Conservation (phyloP, 2,113 vertebrate species). For the Mesembrinibis cayennensis region DNA sequence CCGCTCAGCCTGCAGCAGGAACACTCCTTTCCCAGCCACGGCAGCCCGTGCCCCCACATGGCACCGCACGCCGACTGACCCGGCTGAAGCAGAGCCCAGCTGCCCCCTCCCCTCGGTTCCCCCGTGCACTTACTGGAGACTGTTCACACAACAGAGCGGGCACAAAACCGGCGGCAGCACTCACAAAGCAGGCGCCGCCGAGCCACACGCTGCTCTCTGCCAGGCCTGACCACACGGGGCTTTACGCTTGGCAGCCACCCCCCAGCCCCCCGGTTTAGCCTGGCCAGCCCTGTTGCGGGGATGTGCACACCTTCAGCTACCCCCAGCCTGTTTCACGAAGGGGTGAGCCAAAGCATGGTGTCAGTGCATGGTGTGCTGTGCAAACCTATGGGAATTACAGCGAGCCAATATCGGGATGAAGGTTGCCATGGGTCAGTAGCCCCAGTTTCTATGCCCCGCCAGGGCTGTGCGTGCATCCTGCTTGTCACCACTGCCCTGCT, state of each 20-base stretch:
- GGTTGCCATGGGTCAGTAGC: background rate
- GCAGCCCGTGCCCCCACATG: background rate
- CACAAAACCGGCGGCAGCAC: background rate
- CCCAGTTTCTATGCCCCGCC: fast-evolving
- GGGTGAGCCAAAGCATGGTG: background rate
- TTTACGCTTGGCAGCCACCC: background rate
- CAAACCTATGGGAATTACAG: background rate
- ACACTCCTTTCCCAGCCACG: background rate
- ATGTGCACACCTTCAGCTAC: background rate
- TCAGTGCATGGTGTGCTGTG: fast-evolving
- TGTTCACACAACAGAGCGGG: background rate
- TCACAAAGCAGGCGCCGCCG: fast-evolving
- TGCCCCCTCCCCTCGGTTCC: fast-evolving
- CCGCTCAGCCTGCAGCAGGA: background rate
- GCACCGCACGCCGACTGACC: fast-evolving
- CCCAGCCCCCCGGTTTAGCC: background rate
- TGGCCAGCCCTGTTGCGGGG: background rate
- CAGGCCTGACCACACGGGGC: background rate
- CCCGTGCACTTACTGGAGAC: background rate
- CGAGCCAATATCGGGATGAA: fast-evolving
- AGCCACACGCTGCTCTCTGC: background rate
- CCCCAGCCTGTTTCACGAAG: background rate
- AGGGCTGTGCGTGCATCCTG: background rate
- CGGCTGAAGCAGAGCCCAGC: background rate
- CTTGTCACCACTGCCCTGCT: fast-evolving